A percentile compares a stretch with the other conserved stretches of the same genome.
Conservation (phyloP, 2,797 vertebrate genomes). For the Acanthopagrus latus region DNA sequence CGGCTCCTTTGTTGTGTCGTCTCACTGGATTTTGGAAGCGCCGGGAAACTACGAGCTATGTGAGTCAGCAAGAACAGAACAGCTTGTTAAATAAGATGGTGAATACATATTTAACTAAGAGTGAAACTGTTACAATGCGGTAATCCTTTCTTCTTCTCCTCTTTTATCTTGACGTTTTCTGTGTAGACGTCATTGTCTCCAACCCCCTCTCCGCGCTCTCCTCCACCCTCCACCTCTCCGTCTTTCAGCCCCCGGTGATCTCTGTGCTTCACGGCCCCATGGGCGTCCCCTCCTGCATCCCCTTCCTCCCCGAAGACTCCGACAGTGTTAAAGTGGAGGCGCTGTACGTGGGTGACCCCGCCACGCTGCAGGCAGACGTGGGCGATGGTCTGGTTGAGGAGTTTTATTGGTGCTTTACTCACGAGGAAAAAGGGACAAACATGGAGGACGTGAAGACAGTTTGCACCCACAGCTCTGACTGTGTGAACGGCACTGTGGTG, state of each 20-base stretch:
- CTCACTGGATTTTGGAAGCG: conserved; percentile 55
- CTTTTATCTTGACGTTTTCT: conserved; percentile 2
- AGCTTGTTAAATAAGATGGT: neutral
- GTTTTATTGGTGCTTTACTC: conserved; percentile 58
- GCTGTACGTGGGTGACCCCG: conserved; percentile 44
- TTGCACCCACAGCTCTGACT: conserved; percentile 2
- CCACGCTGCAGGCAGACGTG: conserved; percentile 55
- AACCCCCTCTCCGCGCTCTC: conserved; percentile 63
- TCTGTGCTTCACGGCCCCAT: conserved; percentile 52
- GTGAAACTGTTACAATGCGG: neutral
- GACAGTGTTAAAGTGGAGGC: conserved; percentile 18
- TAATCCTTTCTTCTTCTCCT: neutral
- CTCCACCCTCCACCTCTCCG: conserved; percentile 50
- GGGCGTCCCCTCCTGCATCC: conserved; percentile 48
- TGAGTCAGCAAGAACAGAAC: conserved; percentile 51
- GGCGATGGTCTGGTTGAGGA: conserved; percentile 24
- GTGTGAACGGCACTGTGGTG: conserved; percentile 63
- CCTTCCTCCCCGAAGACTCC: conserved; percentile 33
- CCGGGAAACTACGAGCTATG: conserved; percentile 69
- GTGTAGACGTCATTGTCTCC: conserved; percentile 62
- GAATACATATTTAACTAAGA: neutral
- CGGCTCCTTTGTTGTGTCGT: conserved; percentile 70
- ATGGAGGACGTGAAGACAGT: conserved; percentile 5
- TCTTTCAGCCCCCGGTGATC: conserved; percentile 45
- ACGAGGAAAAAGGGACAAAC: conserved; percentile 18